Evolutionary conservation across 2,113 vertebrate species (phyloP), one percentile per base, ranked within the genome.

Genomic region (Tauraco erythrolophus): DNA sequence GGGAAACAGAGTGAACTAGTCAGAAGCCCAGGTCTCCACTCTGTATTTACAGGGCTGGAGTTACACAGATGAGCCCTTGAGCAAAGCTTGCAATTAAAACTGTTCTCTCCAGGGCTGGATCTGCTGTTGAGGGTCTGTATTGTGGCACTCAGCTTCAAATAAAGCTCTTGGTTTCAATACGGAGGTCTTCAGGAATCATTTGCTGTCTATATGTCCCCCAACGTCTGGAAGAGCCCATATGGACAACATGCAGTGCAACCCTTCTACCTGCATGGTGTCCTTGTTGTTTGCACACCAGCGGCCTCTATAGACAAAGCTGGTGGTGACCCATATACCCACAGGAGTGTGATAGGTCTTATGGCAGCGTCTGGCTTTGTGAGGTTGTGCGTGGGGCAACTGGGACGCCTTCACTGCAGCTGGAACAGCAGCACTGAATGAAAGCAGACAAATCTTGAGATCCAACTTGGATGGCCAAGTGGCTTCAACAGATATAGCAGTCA

Each of bases 191-290:
- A 75, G 76, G 61, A 61, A n/a, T n/a, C 9, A 14, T 19, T 74
- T 68, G 27, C 18, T 77, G 7, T 45, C 27, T 25, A 0, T 33
- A 9, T 9, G 33, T 28, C 50, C 30, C 37, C 33, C 43, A 27
- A 0, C 0, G 24, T 14, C 39, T 51, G 18, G 57, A 70, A 56
- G 28, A 56, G 10, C 10, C 33, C 28, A 7, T 27, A 23, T 5
- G 46, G 64, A 24, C n/a, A 39, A 18, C 10, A 23, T 4, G 15
- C n/a, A 81, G 46, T 2, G 4, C 27, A 13, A 19, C 7, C 21
- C 9, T 61, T 60, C 51, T 56, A 10, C 41, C 50, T 41, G 4
- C 19, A 10, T 21, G n/a, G 19, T 81, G 24, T 24, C 10, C 35
- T 62, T 45, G 45, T 7, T 53, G 10, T 62, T 25, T 53, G 50